phyloP scores from a whole-genome alignment of 37 sponge, comb jelly and placozoan species.

The Chondrilla cf. caribensis region DNA sequence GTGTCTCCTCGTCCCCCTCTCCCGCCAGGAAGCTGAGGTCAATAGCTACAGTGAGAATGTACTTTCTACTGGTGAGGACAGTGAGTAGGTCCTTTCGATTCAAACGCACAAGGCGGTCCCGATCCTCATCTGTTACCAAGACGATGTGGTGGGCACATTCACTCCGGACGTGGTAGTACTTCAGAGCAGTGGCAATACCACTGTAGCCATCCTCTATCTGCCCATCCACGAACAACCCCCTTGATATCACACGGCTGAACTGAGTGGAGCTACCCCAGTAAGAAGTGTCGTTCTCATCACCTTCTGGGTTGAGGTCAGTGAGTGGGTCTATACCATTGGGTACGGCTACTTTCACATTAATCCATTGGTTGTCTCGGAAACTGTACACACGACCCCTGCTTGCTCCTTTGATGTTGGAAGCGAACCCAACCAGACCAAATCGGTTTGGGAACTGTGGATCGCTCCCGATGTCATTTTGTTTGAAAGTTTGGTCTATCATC shows the following conservation, averaged over 20 bases:
- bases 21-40: neutral
- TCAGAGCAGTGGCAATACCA: slow-evolving; percentile 52
- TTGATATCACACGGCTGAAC: slow-evolving; percentile 9
- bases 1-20: neutral
- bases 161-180: neutral
- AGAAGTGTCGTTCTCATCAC: no score
- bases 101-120: slow-evolving; percentile 39
- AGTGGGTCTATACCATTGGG: neutral
- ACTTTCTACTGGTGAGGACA: neutral
- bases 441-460: slow-evolving; percentile 21
- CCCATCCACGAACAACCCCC: slow-evolving; percentile 31
- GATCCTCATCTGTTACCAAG: slow-evolving; percentile 48
- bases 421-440: slow-evolving; percentile 79
- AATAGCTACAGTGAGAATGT: slow-evolving; percentile 52
- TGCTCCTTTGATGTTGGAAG: slow-evolving; percentile 7
- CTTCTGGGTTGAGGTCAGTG: neutral
- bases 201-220: slow-evolving; percentile 68
- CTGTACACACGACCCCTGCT: neutral
- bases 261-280: slow-evolving; percentile 15
- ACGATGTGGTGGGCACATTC: slow-evolving; percentile 22
- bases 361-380: neutral
- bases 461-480: slow-evolving; percentile 35
- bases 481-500: slow-evolving; percentile 42
- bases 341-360: neutral
- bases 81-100: slow-evolving; percentile 22